A percentile compares a stretch with the other conserved stretches of the same genome.
Evolutionary conservation across 1,140 invertebrate species (phyloP).

Genomic region (Bombus breviceps): DNA sequence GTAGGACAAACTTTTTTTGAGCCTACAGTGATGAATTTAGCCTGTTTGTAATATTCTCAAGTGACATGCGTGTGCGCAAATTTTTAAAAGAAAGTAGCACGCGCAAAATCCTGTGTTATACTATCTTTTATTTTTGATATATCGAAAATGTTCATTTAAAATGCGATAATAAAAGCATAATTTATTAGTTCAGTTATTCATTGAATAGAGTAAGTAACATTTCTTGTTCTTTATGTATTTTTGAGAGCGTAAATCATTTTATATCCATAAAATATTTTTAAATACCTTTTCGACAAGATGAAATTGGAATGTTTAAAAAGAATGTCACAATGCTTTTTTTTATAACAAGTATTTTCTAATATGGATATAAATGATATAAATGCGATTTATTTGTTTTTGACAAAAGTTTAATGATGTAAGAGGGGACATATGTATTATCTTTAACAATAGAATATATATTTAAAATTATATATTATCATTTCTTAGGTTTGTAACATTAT

Average conservation of each 20-base stretch:
- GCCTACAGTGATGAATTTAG: neutral
- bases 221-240: neutral
- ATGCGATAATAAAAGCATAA: neutral
- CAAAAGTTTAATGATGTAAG: neutral
- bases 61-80: constrained; percentile 12
- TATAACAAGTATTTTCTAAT: neutral
- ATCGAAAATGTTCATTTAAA: neutral
- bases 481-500: neutral
- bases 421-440: neutral
- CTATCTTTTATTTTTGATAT: neutral
- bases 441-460: neutral
- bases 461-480: neutral
- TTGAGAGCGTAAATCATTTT: neutral
- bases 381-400: neutral
- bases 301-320: neutral
- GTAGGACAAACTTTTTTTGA: neutral
- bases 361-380: neutral
- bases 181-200: neutral
- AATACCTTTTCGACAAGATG: neutral
- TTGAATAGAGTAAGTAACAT: neutral
- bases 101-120: neutral
- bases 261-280: neutral
- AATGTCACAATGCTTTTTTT: neutral
- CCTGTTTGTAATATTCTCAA: neutral
- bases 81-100: constrained; percentile 24